Base-by-base conservation (phyloP, 2,113 vertebrate genomes). In the pig (Sus scrofa) region DNA sequence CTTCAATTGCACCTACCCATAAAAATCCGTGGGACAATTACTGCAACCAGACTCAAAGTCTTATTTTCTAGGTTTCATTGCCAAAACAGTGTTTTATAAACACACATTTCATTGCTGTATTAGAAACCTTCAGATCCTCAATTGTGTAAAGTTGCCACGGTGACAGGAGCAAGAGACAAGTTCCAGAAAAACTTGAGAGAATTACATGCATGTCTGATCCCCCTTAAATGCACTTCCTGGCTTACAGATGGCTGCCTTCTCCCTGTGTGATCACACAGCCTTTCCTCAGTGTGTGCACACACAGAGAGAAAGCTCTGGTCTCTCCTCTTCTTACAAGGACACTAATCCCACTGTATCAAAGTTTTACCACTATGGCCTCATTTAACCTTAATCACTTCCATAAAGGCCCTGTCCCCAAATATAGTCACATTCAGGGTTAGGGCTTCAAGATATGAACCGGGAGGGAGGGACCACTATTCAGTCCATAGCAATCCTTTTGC, bases 61-160 rank as follows among this genome's bases (percentile, higher is more conserved):
- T 18, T 63, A 60, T 60, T 77, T 89, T 86, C 54, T 89, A 82
- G 11, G 10, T 84, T 67, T 86, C 18, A 62, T 32, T 79, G 27
- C 30, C 75, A 79, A 96, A 95, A 74, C 32, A 70, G 30, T 86
- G 2, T 70, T 83, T 94, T 86, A 54, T 6, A 93, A 86, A 30
- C 8, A 37, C 9, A 78, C 13, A 52, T 71, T 87, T 91, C 26
- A 20, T 44, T 62, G 65, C 50, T 93, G 9, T 60, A 27, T 67
- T 71, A 44, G 26, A 18, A 78, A 71, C 7, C 5, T 89, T 96
- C 89, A 87, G 58, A 44, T 34, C 5, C 18, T 37, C 32, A 89
- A 7, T 67, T 93, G n/a, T 92, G 30, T 91, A 70, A 88, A 52
- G 26, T n/a, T 82, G 26, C 50, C 54, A 82, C 82, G 16, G 3